Evolutionary conservation across 1,140 invertebrate species (phyloP), one percentile per base, ranked within the genome.

Genomic region (Zeugodacus cucurbitae): DNA sequence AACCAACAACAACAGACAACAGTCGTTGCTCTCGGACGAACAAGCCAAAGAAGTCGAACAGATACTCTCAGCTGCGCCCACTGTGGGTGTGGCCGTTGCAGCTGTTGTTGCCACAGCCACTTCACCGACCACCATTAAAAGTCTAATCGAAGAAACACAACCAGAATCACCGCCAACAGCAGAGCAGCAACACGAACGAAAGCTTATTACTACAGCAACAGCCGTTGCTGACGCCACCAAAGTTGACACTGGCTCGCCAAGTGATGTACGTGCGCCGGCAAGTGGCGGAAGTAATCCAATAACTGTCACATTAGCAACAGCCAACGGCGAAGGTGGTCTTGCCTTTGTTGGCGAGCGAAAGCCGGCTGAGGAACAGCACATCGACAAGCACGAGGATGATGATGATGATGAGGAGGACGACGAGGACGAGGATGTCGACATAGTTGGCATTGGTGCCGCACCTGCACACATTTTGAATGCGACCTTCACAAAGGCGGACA

Each of bases 21-120:
- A 97, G 93, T 95, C 95, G 90, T 93, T 97, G 90, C 94, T 97
- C 90, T 97, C 96, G 67, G 97, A 98, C 92, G 97, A 98, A 94
- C 97, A 97, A 94, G 96, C 97, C 87, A 96, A 97, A 93, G 96
- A 97, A 95, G 96, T 97, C 89, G 96, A 96, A 89, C 95, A 96
- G 91, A 95, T 97, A 91, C 91, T 97, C 89, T 96, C 96, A 88
- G 95, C 96, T 88, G 90, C 91, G 89, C 90, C 91, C 58, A 90
- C 89, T 67, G 91, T 92, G 89, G 89, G 90, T 67, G 91, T 90
- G 85, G 90, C 90, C 54, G 91, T 92, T 90, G 91, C 92, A 90
- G 89, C 92, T 88, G 91, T 93, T 89, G 92, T 93, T 90, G 91
- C 91, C 70, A 90, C 90, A 89, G 90, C 92, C 88, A 93, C 91